A percentile compares a stretch with the other conserved stretches of the same genome.
These are phyloP conservation scores for Colostygia pectinataria DNA, from an alignment of 2,888 invertebrate species.

Conservation along the genomic window DNA sequence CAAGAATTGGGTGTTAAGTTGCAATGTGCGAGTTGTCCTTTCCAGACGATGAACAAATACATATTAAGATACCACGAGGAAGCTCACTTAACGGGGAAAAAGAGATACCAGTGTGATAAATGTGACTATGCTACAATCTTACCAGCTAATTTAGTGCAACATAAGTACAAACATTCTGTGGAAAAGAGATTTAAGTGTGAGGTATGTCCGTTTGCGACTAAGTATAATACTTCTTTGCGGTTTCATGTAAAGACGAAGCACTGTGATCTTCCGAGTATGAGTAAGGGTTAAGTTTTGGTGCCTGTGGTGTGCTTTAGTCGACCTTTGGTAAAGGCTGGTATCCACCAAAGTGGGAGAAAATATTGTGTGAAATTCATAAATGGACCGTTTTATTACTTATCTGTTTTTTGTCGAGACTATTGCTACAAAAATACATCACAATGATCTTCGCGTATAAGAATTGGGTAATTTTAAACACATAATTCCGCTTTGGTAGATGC, in stretches of 20 bases:
- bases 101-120: constrained; percentile 65
- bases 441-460: too few relatives aligned
- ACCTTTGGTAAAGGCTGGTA: too few relatives aligned
- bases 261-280: constrained; percentile 73
- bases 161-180: constrained; percentile 73
- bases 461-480: too few relatives aligned
- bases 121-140: constrained; percentile 74
- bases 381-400: too few relatives aligned
- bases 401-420: too few relatives aligned
- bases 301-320: neutral
- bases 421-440: too few relatives aligned
- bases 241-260: constrained; percentile 78
- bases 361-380: too few relatives aligned
- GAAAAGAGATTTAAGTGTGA: constrained; percentile 76
- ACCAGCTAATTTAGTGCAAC: constrained; percentile 73
- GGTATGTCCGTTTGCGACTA: constrained; percentile 73
- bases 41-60: constrained; percentile 76
- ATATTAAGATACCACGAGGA: constrained; percentile 72
- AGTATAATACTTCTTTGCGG: constrained; percentile 73
- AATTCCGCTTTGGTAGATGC: too few relatives aligned
- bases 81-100: constrained; percentile 69
- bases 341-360: too few relatives aligned
- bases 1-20: constrained; percentile 63
- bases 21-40: constrained; percentile 68
- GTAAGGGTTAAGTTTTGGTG: constrained; percentile 36